Percentiles rank a stretch among this genome's conserved stretches.
phyloP scores from a whole-genome alignment of 1,140 invertebrate genomes.

The Micrasema minimum region DNA sequence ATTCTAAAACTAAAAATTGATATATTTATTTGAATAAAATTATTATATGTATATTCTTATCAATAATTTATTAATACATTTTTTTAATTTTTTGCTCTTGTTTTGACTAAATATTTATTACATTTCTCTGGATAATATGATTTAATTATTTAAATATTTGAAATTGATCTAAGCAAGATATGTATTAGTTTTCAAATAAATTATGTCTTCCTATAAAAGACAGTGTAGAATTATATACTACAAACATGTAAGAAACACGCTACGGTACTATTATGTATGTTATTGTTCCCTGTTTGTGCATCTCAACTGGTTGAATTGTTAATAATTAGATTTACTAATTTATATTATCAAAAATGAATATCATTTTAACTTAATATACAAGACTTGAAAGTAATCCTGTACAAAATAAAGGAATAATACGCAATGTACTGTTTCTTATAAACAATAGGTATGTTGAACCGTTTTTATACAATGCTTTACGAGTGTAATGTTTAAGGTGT shows the following conservation, averaged over 20 bases:
- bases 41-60: too few species aligned
- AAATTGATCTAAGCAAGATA: too few species aligned
- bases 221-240: background rate
- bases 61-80: too few species aligned
- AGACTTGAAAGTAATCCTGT: slow-evolving; percentile 42
- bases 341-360: slow-evolving; percentile 32
- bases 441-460: slow-evolving; percentile 43
- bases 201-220: slow-evolving; percentile 19
- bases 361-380: slow-evolving; percentile 34
- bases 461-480: slow-evolving; percentile 44
- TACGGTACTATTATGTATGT: slow-evolving; percentile 6
- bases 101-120: too few species aligned
- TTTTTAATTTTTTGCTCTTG: too few species aligned
- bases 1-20: too few species aligned
- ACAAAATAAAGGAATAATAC: slow-evolving; percentile 39
- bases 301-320: slow-evolving; percentile 16
- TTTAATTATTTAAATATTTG: too few species aligned
- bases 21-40: too few species aligned
- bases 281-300: slow-evolving; percentile 8
- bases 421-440: slow-evolving; percentile 40
- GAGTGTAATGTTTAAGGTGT: slow-evolving; percentile 26
- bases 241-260: background rate
- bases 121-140: too few species aligned
- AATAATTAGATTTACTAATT: slow-evolving; percentile 27
- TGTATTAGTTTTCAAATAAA: slow-evolving; percentile 18